phyloP scores from a whole-genome alignment of 2,113 vertebrate genomes.

The Sakesphorus luctuosus region DNA sequence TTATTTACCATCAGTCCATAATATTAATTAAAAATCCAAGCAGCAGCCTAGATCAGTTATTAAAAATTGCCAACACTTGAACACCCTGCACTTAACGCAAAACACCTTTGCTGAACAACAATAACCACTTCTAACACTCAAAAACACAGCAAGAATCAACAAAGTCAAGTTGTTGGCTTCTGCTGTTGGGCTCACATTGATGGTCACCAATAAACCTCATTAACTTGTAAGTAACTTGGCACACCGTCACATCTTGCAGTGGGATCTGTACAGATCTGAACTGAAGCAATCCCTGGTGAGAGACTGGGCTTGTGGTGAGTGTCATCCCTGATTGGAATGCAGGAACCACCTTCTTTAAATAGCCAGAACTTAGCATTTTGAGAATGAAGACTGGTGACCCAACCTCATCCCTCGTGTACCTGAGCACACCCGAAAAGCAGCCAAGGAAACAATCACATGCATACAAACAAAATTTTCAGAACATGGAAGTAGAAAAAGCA shows the following conservation, averaged over 20 bases:
- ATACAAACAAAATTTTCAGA: neutral
- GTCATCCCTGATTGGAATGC: neutral
- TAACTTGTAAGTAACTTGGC: neutral
- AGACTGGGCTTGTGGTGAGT: neutral
- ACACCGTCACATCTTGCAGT: neutral
- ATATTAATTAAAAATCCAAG: neutral
- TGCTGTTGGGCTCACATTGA: rapidly evolving
- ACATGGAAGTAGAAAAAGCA: neutral
- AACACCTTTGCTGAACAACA: neutral
- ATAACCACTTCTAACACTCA: neutral
- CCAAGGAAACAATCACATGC: neutral
- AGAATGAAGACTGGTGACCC: neutral
- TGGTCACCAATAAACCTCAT: neutral
- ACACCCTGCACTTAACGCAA: neutral
- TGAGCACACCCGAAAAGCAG: neutral
- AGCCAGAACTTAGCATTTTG: neutral
- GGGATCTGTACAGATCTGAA: neutral
- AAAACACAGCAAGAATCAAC: neutral
- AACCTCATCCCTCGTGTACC: neutral
- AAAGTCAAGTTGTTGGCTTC: neutral
- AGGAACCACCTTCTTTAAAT: neutral
- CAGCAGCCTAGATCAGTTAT: neutral
- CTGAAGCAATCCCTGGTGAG: neutral
- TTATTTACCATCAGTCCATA: neutral
- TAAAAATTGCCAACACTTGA: neutral